These are phyloP conservation scores for Loris lydekkerianus DNA, from an alignment of 2,797 vertebrate species.

Conservation along the genomic window DNA sequence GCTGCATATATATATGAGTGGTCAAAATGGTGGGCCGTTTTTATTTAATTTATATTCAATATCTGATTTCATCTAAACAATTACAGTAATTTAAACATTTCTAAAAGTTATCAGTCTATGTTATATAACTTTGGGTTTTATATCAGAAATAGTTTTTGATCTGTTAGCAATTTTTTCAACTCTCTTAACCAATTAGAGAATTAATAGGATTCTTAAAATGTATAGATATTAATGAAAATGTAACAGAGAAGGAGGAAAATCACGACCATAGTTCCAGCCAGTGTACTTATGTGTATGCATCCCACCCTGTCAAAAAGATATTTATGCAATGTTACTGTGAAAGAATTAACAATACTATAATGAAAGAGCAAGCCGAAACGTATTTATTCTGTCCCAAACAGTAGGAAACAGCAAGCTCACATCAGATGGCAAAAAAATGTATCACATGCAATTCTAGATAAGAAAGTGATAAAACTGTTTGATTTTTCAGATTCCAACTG, in stretches of 20 bases:
- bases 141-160: background rate
- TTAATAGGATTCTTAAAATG: background rate
- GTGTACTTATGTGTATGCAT: conserved; percentile 34
- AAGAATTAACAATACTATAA: conserved; percentile 43
- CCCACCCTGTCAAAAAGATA: conserved; percentile 11
- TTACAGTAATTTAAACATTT: background rate
- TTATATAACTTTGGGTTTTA: background rate
- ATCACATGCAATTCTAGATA: background rate
- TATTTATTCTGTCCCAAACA: conserved; percentile 65
- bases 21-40: background rate
- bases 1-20: background rate
- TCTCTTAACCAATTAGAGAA: background rate
- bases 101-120: background rate
- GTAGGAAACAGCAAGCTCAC: background rate
- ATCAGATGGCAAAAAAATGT: background rate
- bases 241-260: background rate
- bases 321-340: conserved; percentile 31
- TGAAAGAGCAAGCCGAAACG: background rate
- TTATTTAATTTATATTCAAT: background rate
- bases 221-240: background rate
- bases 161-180: background rate
- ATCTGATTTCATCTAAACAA: background rate
- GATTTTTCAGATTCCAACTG: conserved; percentile 27
- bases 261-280: background rate
- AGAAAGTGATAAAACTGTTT: background rate